Evolutionary conservation across 2,888 invertebrate genomes (phyloP), one percentile per base, ranked within the genome.

Genomic region (Embidobia sp.): DNA sequence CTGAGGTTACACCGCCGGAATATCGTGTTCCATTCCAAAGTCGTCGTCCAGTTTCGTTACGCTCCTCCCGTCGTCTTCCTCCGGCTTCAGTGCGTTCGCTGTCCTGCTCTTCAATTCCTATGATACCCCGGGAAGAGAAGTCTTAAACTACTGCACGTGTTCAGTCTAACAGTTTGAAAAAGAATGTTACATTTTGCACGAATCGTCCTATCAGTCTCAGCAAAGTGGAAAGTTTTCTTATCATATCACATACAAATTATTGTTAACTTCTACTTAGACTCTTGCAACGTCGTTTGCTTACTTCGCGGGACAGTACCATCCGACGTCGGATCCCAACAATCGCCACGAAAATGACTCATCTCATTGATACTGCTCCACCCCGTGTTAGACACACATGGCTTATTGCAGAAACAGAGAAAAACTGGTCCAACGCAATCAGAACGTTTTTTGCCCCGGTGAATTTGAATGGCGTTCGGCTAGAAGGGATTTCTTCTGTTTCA

Each of bases 271-370:
- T 70, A 73, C 64, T 16, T 57, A 49, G 29, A 44, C 42, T 57
- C 37, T n/a, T n/a, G n/a, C n/a, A n/a, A n/a, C n/a, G n/a, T n/a
- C n/a, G n/a, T n/a, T n/a, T n/a, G n/a, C n/a, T n/a, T n/a, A n/a
- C n/a, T n/a, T n/a, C n/a, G n/a, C n/a, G n/a, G n/a, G n/a, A n/a
- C n/a, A n/a, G n/a, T n/a, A n/a, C n/a, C n/a, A n/a, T n/a, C n/a
- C n/a, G n/a, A 55, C 51, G 18, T 44, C 40, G 40, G 80, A 77
- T 77, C 64, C 77, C 63, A 55, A 59, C 77, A 70, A 81, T 80
- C 77, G 70, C 53, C 79, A 79, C 63, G 80, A 82, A 82, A 81
- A 78, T 80, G 75, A 77, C 76, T 63, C 16, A 26, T 63, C 72
- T 69, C 72, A 72, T 81, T 80, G 66, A 76, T 81, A 79, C 76